Base-by-base conservation (phyloP, 1,140 invertebrate species). In the Lasioglossum albipes region DNA sequence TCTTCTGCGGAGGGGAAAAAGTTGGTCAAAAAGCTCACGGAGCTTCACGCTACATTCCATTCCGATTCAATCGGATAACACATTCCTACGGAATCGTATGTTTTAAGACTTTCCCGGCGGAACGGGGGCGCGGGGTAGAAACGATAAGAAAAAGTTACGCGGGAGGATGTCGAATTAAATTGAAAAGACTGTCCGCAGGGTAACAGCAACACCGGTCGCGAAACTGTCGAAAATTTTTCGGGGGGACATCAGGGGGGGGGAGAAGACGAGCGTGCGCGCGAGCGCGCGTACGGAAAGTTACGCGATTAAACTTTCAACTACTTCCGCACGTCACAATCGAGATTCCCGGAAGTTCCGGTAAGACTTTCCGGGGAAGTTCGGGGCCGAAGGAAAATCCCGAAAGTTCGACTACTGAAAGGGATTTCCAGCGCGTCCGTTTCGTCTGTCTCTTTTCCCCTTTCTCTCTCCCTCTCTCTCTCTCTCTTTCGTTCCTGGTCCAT, bases 301-400 rank as follows among this genome's bases (percentile, higher is more conserved):
- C n/a, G 69, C 81, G 78, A 86, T 86, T 86, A 86, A 86, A 86
- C 81, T 86, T 82, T 82, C 61, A 82, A 75, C 70, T 54, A 70
- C 75, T 79, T 84, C 49, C 52, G 27, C 70, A 75, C n/a, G 64
- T 45, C 80, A 64, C 75, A 78, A 82, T 86, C 68, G 76, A 72
- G 75, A 85, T 84, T 75, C 67, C 74, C 71, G 68, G 57, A 86
- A 79, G 75, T 85, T 79, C 64, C 42, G 41, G 36, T 64, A 59
- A 45, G 57, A 75, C 66, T 73, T 74, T 70, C 16, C 27, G 27
- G 27, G 13, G 42, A 76, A 78, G 52, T 52, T 75, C 22, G 22
- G 57, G 9, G 42, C 54, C 54, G 49, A 54, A 80, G 57, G 72
- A 69, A 80, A 80, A 75, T 80, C 73, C 62, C 41, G 54, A 66